Percentiles rank a stretch among this genome's conserved stretches.
Conservation (phyloP, 2,888 invertebrate genomes). For the Hirtodrosophila confusa region DNA sequence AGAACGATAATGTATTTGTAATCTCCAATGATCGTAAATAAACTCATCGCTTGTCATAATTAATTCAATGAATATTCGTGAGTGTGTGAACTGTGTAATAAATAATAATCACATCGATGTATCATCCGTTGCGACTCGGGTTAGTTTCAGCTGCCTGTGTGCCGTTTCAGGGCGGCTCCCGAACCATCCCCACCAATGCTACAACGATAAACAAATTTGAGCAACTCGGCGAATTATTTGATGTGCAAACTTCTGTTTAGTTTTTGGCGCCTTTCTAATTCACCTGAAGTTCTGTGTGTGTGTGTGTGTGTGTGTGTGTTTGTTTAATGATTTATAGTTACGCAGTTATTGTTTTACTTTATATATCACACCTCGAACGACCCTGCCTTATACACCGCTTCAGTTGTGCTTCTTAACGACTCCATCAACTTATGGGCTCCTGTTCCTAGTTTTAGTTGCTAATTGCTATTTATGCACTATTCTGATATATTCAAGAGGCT, state of each 20-base stretch:
- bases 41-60: conserved; percentile 76
- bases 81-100: conserved; percentile 11
- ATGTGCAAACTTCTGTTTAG: conserved; percentile 17
- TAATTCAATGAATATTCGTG: conserved; percentile 69
- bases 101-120: conserved; percentile 31
- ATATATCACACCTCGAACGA: too few species aligned
- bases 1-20: conserved; percentile 51
- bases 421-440: too few species aligned
- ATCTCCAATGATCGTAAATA: conserved; percentile 68
- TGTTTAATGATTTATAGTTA: too few species aligned
- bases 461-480: too few species aligned
- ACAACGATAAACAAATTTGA: background rate
- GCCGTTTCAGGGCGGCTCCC: background rate
- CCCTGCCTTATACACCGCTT: too few species aligned
- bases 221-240: conserved; percentile 1
- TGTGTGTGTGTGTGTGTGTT: conserved; percentile 4
- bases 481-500: too few species aligned
- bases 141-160: background rate
- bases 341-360: conserved; percentile 4
- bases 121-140: conserved; percentile 1
- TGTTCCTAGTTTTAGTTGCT: too few species aligned
- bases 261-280: conserved; percentile 20
- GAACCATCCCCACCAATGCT: too few species aligned
- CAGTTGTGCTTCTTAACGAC: too few species aligned
- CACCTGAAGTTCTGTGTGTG: conserved; percentile 8